phyloP scores from a whole-genome alignment of 2,113 vertebrate species.

The Agelaius phoeniceus region DNA sequence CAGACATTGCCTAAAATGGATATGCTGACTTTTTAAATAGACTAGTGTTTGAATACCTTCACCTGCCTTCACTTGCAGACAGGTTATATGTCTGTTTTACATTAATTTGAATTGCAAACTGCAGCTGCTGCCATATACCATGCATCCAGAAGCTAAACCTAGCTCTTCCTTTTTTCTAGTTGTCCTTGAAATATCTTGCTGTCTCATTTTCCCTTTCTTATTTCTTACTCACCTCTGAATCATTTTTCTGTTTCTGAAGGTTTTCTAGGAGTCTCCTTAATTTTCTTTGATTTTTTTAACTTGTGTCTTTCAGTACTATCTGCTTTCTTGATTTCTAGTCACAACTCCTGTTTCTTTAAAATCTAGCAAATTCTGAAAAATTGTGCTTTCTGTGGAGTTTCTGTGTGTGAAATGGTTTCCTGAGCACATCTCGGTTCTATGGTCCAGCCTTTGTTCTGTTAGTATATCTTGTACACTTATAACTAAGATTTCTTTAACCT shows the following conservation, averaged over 20 bases:
- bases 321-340: background rate
- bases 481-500: background rate
- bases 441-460: background rate
- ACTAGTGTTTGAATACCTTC: background rate
- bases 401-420: background rate
- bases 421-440: background rate
- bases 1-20: background rate
- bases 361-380: background rate
- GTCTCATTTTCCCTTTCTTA: background rate
- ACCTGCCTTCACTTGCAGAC: background rate
- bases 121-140: background rate
- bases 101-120: conserved; percentile 29
- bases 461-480: background rate
- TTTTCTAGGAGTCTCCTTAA: background rate
- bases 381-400: background rate
- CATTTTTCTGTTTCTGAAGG: background rate
- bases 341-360: background rate
- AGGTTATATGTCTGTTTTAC: conserved; percentile 11
- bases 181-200: background rate
- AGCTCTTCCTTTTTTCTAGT: background rate
- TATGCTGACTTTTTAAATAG: background rate
- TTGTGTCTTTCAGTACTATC: background rate
- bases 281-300: background rate
- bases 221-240: background rate
- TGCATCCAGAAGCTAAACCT: background rate